Conservation (phyloP, 2,113 vertebrate genomes). For the Lamprologus callipterus region DNA sequence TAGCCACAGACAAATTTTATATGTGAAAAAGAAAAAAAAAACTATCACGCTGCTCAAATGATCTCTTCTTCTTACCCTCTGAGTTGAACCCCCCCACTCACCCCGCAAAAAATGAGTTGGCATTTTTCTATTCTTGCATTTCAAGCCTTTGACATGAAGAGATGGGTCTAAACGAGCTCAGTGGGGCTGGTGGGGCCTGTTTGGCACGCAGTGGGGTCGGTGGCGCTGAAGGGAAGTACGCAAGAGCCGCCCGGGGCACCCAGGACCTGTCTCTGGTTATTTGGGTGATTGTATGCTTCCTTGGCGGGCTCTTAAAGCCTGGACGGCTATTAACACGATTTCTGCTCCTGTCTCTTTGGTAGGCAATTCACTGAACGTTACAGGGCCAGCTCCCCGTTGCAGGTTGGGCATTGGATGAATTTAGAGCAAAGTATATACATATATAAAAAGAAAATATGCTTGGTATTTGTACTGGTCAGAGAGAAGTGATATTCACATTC, state of each 20-base stretch:
- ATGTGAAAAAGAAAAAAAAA: not conserved
- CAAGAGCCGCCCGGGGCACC: conserved; percentile 61
- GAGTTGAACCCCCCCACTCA: not conserved
- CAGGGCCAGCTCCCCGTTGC: conserved; percentile 3
- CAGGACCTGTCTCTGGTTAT: conserved; percentile 73
- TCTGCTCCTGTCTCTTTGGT: conserved; percentile 70
- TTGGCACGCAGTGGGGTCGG: conserved; percentile 48
- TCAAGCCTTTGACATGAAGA: conserved; percentile 14
- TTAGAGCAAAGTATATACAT: not conserved
- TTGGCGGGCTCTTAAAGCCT: conserved; percentile 52
- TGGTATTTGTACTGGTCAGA: not conserved
- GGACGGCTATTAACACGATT: conserved; percentile 83
- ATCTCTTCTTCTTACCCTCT: not conserved
- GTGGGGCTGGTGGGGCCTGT: conserved; percentile 51
- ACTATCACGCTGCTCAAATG: not conserved
- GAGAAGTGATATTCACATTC: not conserved
- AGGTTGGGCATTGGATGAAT: not conserved
- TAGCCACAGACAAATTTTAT: not conserved
- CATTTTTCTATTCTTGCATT: conserved; percentile 26
- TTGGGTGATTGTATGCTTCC: conserved; percentile 69
- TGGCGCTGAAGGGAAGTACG: conserved; percentile 55
- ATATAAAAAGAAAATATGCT: not conserved
- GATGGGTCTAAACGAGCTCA: conserved; percentile 12
- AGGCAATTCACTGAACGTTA: conserved; percentile 57
- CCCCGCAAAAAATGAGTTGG: conserved; percentile 18